Evolutionary conservation across 1,140 invertebrate species (phyloP), one percentile per base, ranked within the genome.

Genomic region (Coenobita brevimanus): DNA sequence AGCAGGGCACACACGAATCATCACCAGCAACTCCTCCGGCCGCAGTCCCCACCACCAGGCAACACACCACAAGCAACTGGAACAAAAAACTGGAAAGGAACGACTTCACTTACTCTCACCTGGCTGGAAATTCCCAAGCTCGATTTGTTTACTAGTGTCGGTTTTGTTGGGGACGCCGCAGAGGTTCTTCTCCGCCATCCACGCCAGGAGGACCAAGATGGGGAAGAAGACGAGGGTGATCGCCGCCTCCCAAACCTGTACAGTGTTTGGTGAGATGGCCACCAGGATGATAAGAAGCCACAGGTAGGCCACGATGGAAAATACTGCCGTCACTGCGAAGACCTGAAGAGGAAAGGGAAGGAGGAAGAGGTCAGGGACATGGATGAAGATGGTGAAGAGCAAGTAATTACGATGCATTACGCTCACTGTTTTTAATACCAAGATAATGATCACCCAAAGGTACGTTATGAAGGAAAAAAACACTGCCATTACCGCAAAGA

Each of bases 211-310:
- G 13, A 94, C 93, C 33, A 95, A 91, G 0, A 91, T 67, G 0
- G 95, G 94, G 91, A 95, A 95, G 57, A 95, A 92, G 0, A 95
- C 87, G 38, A 95, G 93, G 0, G 95, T 95, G 10, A 95, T 85
- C 13, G 94, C 91, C 0, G 94, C 94, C 91, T 95, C 95, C 95
- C 95, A 95, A 0, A 95, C 82, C 46, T 95, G 94, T 8, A 95
- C 93, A 33, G 91, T 91, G 75, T 94, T 91, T 24, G 57, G 69
- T 21, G 82, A 73, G 17, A 92, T 91, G 1, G 90, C 92, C 21
- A 94, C 89, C 24, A 95, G 91, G 60, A 95, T 93, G 13, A 95
- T 89, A 38, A 95, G 92, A 10, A 95, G 92, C 95, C 95, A 95
- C n/a, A 95, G 91, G 92, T 95, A 95, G 0, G 95, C 95, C 88